Percentiles rank a stretch among this genome's conserved stretches.
phyloP scores from a whole-genome alignment of 2,888 invertebrate species.

The Allacma fusca region DNA sequence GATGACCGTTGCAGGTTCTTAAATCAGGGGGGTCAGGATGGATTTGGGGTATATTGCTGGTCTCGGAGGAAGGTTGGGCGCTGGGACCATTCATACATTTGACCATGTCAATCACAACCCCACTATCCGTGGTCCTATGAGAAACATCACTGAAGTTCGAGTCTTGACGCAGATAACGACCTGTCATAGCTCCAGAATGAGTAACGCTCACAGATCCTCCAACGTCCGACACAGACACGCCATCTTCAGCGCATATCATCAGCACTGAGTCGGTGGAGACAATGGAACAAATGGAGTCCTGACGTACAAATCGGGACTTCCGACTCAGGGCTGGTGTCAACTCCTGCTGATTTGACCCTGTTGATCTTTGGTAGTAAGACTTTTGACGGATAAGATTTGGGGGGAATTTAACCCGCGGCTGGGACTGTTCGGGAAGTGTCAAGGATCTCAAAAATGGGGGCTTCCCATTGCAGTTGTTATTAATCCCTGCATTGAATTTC shows the following conservation, averaged over 20 bases:
- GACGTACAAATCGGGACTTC: slow-evolving; percentile 58
- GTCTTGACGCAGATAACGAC: slow-evolving; percentile 59
- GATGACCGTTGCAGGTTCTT: slow-evolving; percentile 18
- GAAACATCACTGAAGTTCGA: slow-evolving; percentile 62
- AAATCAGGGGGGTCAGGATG: neutral
- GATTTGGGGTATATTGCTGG: neutral
- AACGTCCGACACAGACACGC: slow-evolving; percentile 39
- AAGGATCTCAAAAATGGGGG: slow-evolving; percentile 60
- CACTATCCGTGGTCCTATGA: slow-evolving; percentile 61
- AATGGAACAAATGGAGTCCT: slow-evolving; percentile 60
- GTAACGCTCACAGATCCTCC: neutral
- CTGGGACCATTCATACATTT: slow-evolving; percentile 13
- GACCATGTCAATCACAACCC: slow-evolving; percentile 60
- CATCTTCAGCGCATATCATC: slow-evolving; percentile 60
- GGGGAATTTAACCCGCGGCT: slow-evolving; percentile 60
- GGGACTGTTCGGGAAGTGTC: slow-evolving; percentile 60
- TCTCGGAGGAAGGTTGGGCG: neutral
- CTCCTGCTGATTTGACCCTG: slow-evolving; percentile 24
- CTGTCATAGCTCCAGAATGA: slow-evolving; percentile 2
- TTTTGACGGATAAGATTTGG: slow-evolving; percentile 60
- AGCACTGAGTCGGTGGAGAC: slow-evolving; percentile 60
- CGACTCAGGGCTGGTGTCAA: slow-evolving; percentile 51
- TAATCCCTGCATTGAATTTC: slow-evolving; percentile 4
- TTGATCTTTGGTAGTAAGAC: slow-evolving; percentile 49
- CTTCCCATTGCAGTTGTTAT: slow-evolving; percentile 43